Base-by-base conservation (phyloP, 2,113 vertebrate genomes). In the Nerophis lumbriciformis region DNA sequence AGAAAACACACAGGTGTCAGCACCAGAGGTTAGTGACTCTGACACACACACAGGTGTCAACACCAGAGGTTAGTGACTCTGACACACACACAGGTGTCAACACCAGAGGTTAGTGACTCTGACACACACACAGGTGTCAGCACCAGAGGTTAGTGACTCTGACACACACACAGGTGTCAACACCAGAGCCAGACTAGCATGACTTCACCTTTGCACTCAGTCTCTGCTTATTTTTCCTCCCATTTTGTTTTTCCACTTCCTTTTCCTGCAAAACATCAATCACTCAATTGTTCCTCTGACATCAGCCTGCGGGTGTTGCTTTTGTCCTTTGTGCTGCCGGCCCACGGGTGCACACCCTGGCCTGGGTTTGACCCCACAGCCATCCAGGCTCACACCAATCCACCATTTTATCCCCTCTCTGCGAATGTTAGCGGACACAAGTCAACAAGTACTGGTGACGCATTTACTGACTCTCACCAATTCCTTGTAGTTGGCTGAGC, bases 401-500 rank as follows among this genome's bases (percentile, higher is more conserved):
- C 45, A 19, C 44, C 28, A 1, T 73, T 83, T 83, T 85, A 72
- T 50, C 64, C 57, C 69, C 53, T 14, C 42, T 62, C 65, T 67
- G 81, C 61, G 81, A 87, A 83, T 73, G 61, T 82, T 85, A n/a
- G 77, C 83, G 13, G 76, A 87, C 83, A 76, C 59, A 48, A 79
- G 77, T 48, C 74, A 85, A 82, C 66, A n/a, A n/a, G 53, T 54
- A 58, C 50, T 50, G 49, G 9, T 28, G 47, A 54, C 39, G 11
- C 9, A 64, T 69, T 70, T 63, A 67, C 55, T 53, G 19, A 47
- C 2, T n/a, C 15, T 6, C 28, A 28, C 28, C 28, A 28, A 1
- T 2, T 28, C 28, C 28, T 28, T 28, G 28, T 4, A 28, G 28
- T 28, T 4, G 28, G 28, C 28, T 28, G 28, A 28, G 28, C 28